Conservation (phyloP, 2,113 vertebrate genomes). For the Natator depressus region DNA sequence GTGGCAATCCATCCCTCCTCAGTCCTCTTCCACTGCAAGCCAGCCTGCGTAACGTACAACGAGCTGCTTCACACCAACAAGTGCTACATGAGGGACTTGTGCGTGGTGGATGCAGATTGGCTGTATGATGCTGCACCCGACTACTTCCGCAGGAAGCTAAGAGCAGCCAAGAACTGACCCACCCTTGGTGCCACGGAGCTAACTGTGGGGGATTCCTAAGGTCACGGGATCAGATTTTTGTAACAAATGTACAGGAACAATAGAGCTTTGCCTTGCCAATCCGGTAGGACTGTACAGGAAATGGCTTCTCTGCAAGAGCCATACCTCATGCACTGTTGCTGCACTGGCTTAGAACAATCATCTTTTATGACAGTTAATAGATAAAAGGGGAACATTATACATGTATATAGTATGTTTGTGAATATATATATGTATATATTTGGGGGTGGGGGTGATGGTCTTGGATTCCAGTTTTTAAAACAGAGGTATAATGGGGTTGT, state of each 20-base stretch:
- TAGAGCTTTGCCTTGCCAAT: neutral
- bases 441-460: neutral
- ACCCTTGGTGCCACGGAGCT: fast-evolving
- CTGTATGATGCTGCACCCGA: slow-evolving; percentile 90
- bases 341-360: neutral
- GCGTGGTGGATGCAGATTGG: slow-evolving; percentile 92
- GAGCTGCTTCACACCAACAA: slow-evolving; percentile 91
- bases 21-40: slow-evolving; percentile 92
- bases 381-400: fast-evolving
- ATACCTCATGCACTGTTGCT: neutral
- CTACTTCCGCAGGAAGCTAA: slow-evolving; percentile 90
- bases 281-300: neutral
- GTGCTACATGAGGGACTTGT: slow-evolving; percentile 96
- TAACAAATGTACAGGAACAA: neutral
- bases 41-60: slow-evolving; percentile 90
- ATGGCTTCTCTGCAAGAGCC: neutral
- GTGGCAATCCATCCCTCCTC: slow-evolving; percentile 96
- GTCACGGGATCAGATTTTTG: neutral
- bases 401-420: fast-evolving
- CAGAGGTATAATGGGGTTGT: neutral
- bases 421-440: fast-evolving
- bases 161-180: slow-evolving; percentile 68
- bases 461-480: neutral
- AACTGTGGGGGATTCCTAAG: neutral
- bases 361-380: neutral